These are phyloP conservation scores for Nomia melanderi DNA, from an alignment of 1,140 invertebrate genomes.

Conservation along the genomic window DNA sequence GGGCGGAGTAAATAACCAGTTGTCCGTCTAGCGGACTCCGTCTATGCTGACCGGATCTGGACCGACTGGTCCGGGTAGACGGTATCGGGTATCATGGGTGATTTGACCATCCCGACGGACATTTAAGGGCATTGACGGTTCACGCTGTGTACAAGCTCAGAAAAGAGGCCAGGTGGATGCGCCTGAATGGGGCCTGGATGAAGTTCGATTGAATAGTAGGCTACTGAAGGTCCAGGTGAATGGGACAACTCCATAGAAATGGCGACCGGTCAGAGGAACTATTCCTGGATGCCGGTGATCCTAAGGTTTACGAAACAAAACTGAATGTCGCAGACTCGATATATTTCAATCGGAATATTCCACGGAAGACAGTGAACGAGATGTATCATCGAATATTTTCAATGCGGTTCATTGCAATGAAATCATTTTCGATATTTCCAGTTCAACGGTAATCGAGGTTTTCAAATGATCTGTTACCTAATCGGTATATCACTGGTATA, in stretches of 20 bases:
- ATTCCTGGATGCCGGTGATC: background rate
- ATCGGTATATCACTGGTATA: too few species aligned
- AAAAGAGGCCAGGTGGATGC: constrained; percentile 23
- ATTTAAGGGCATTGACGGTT: background rate
- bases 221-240: constrained; percentile 12
- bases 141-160: background rate
- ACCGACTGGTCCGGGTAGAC: constrained; percentile 7
- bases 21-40: too few species aligned
- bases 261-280: background rate
- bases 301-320: background rate
- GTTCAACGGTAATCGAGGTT: too few species aligned
- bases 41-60: too few species aligned
- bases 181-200: constrained; percentile 11
- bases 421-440: too few species aligned
- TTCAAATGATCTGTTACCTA: too few species aligned
- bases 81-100: background rate
- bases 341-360: background rate
- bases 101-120: background rate
- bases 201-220: background rate
- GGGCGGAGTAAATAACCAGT: too few species aligned
- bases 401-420: too few species aligned
- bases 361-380: background rate
- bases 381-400: background rate
- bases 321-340: background rate
- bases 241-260: constrained; percentile 26